phyloP scores from a whole-genome alignment of 2,797 vertebrate species.

The Chaunax sp. region DNA sequence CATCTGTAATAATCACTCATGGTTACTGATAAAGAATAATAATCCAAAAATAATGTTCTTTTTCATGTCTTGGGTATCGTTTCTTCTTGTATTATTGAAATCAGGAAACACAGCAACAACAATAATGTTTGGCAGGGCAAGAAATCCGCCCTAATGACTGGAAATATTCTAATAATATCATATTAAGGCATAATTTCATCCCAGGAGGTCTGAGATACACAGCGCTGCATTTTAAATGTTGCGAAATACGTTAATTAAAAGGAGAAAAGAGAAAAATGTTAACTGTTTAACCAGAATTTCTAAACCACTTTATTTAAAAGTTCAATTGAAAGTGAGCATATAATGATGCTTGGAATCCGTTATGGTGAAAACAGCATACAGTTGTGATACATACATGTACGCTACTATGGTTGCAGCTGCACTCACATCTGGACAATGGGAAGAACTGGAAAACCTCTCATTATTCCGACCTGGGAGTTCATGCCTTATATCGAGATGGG shows the following conservation, averaged over 20 bases:
- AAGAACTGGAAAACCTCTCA: background rate
- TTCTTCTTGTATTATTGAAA: background rate
- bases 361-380: background rate
- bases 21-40: background rate
- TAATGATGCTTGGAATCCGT: background rate
- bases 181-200: background rate
- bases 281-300: too few species aligned
- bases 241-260: background rate
- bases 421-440: background rate
- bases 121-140: background rate
- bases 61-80: background rate
- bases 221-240: background rate
- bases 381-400: background rate
- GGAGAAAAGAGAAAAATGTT: background rate
- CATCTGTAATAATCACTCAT: background rate
- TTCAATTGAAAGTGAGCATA: background rate
- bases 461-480: background rate
- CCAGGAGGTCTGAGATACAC: background rate
- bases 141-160: background rate
- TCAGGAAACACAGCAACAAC: background rate
- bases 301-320: background rate
- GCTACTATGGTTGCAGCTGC: background rate
- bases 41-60: background rate
- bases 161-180: background rate
- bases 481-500: too few species aligned